A percentile compares a stretch with the other conserved stretches of the same genome.
phyloP scores from a whole-genome alignment of 2,797 vertebrate species.

The Acanthornis magna region DNA sequence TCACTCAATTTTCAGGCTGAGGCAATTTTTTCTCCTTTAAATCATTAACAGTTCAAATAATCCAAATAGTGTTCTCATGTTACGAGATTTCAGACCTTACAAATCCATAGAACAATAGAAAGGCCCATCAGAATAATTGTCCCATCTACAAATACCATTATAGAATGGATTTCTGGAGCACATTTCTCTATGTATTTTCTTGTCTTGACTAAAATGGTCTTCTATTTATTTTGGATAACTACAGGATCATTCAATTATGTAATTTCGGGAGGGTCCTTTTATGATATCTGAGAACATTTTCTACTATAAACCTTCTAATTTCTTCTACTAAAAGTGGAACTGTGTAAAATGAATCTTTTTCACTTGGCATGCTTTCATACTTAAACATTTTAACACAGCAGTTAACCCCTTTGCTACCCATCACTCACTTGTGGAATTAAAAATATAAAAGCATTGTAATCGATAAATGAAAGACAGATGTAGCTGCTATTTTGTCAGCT shows the following conservation, averaged over 20 bases:
- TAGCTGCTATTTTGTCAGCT: neutral
- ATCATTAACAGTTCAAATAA: neutral
- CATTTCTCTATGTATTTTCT: neutral
- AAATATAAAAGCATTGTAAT: neutral
- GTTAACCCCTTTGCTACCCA: neutral
- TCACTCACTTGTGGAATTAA: neutral
- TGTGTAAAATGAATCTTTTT: neutral
- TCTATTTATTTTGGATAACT: neutral
- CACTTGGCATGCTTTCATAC: neutral
- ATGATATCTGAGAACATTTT: neutral
- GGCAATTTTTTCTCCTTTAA: neutral
- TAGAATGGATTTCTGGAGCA: neutral
- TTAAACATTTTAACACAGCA: neutral
- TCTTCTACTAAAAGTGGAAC: neutral
- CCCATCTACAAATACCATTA: neutral
- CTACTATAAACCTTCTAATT: neutral
- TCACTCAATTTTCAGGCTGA: neutral
- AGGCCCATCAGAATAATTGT: neutral
- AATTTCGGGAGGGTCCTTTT: neutral
- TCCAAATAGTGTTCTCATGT: neutral
- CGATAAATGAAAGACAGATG: neutral
- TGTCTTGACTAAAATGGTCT: neutral
- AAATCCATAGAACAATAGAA: conserved; percentile 12
- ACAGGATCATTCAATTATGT: neutral
- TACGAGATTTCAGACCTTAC: neutral